Evolutionary conservation across 2,888 invertebrate genomes (phyloP).

Genomic region (Metacarcinus magister): DNA sequence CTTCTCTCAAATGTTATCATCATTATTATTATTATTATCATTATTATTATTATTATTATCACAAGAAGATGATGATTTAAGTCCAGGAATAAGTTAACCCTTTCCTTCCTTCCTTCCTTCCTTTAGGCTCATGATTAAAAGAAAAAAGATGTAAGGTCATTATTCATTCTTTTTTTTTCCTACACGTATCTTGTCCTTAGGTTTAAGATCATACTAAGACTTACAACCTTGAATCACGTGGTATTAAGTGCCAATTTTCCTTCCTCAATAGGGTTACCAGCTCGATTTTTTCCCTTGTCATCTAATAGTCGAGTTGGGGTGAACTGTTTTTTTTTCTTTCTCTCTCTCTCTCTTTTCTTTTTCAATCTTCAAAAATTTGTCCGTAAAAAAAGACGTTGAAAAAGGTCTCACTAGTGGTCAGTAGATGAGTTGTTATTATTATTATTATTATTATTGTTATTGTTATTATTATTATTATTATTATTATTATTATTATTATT

Average conservation of each 20-base stretch:
- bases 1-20: too few relatives aligned
- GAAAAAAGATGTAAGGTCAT: neutral
- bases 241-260: neutral
- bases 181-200: neutral
- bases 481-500: conserved; percentile 37
- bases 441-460: neutral
- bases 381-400: neutral
- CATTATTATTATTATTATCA: neutral
- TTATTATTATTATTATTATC: neutral
- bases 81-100: neutral
- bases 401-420: neutral
- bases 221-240: neutral
- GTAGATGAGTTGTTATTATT: too few relatives aligned
- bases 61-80: neutral
- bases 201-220: neutral
- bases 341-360: neutral
- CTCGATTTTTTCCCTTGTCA: neutral
- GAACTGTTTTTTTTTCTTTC: neutral
- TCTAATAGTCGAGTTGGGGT: neutral
- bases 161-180: neutral
- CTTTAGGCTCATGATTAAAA: neutral
- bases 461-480: neutral
- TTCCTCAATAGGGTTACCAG: neutral
- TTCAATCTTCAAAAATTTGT: neutral
- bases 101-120: neutral